These are phyloP conservation scores for Stercorarius parasiticus DNA, from an alignment of 2,113 vertebrate genomes.

Conservation along the genomic window DNA sequence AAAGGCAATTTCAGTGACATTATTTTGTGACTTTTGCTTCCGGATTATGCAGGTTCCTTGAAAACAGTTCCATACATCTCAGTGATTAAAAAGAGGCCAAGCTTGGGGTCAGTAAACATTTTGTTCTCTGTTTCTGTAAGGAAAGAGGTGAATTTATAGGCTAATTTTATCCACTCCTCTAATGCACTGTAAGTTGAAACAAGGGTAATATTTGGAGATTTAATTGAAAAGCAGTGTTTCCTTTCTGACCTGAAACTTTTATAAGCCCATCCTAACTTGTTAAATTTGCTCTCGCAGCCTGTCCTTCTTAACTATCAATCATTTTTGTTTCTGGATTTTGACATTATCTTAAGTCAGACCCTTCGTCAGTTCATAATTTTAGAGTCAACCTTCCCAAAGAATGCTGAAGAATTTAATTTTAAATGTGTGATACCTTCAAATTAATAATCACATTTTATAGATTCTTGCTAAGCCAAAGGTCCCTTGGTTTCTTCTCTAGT, in stretches of 20 bases:
- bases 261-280: not conserved
- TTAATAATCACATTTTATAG: constrained; percentile 40
- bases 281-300: not conserved
- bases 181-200: not conserved
- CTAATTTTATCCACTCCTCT: not conserved
- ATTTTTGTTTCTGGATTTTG: constrained; percentile 10
- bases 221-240: not conserved
- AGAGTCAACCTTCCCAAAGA: not conserved
- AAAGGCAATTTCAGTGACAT: not conserved
- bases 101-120: not conserved
- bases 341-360: not conserved
- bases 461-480: constrained; percentile 24
- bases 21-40: not conserved
- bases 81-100: not conserved
- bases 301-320: not conserved
- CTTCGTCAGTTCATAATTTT: not conserved
- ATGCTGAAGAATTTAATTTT: constrained; percentile 1
- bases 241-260: not conserved
- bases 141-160: not conserved
- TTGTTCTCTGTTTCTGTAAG: not conserved
- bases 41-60: not conserved
- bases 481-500: not conserved
- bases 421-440: not conserved
- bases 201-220: not conserved
- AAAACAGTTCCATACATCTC: not conserved